phyloP scores from a whole-genome alignment of 2,797 vertebrate species.

The Coilia nasus region DNA sequence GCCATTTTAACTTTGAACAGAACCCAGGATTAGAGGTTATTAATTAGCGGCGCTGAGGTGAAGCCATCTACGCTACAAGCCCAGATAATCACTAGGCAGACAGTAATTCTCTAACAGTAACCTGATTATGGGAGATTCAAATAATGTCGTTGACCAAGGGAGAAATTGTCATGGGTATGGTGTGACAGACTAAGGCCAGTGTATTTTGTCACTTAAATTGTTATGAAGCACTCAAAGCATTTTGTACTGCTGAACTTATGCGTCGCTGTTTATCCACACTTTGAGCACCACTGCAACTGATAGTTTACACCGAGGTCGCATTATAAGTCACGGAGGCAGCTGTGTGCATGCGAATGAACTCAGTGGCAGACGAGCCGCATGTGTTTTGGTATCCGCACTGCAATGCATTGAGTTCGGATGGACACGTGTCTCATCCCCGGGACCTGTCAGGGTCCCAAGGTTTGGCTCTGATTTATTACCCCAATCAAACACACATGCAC shows the following conservation, averaged over 20 bases:
- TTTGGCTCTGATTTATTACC: conserved; percentile 81
- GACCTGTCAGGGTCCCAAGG: conserved; percentile 69
- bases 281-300: conserved; percentile 5
- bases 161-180: conserved; percentile 12
- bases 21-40: conserved; percentile 80
- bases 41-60: conserved; percentile 79
- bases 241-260: not conserved
- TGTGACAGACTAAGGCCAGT: not conserved
- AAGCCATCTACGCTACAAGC: conserved; percentile 75
- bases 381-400: conserved; percentile 55
- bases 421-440: conserved; percentile 82
- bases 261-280: conserved; percentile 14
- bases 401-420: conserved; percentile 68
- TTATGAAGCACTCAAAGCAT: not conserved
- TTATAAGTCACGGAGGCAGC: conserved; percentile 13
- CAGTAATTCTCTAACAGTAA: conserved; percentile 63
- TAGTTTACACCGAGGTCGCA: conserved; percentile 16
- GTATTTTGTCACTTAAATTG: not conserved
- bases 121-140: not conserved
- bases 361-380: conserved; percentile 21
- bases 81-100: conserved; percentile 79
- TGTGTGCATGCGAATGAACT: conserved; percentile 16
- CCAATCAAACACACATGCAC: conserved; percentile 77
- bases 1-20: conserved; percentile 69
- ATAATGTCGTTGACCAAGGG: conserved; percentile 16